These are phyloP conservation scores for Cheirogaleus medius DNA, from an alignment of 2,113 vertebrate species.

Conservation along the genomic window DNA sequence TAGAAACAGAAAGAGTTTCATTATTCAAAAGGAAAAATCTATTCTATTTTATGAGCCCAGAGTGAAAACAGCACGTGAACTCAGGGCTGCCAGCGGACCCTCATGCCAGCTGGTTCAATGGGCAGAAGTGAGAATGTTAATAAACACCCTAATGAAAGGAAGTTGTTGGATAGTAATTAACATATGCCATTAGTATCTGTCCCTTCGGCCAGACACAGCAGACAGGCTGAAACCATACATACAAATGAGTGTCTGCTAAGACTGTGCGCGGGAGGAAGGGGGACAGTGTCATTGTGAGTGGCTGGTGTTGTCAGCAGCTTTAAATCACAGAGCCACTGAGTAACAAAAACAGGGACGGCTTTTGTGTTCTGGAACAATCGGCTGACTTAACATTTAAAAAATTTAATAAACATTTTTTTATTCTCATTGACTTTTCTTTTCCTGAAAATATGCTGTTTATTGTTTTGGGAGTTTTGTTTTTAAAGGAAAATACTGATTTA, in stretches of 20 bases:
- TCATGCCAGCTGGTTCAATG: constrained; percentile 75
- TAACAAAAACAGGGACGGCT: constrained; percentile 86
- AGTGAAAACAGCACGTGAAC: constrained; percentile 44
- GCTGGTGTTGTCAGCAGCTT: constrained; percentile 93
- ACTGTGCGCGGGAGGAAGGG: constrained; percentile 82
- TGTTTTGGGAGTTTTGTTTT: not conserved
- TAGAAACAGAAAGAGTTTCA: constrained; percentile 33
- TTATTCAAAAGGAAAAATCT: not conserved
- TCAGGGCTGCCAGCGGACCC: constrained; percentile 40
- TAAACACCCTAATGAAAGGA: constrained; percentile 84
- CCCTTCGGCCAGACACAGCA: constrained; percentile 84
- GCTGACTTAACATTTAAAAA: constrained; percentile 74
- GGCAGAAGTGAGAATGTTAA: constrained; percentile 82
- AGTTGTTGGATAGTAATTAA: constrained; percentile 84
- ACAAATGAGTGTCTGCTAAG: constrained; percentile 89
- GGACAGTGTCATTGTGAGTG: constrained; percentile 88
- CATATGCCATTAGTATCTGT: constrained; percentile 87
- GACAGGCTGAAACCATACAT: constrained; percentile 88
- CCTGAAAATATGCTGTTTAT: constrained; percentile 5
- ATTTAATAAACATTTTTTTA: constrained; percentile 80
- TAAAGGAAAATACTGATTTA: not conserved
- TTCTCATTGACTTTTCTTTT: constrained; percentile 55
- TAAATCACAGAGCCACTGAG: constrained; percentile 90
- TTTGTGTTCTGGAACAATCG: constrained; percentile 87
- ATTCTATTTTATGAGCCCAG: not conserved